phyloP scores from a whole-genome alignment of 2,797 vertebrate genomes.

The Tinamus major region DNA sequence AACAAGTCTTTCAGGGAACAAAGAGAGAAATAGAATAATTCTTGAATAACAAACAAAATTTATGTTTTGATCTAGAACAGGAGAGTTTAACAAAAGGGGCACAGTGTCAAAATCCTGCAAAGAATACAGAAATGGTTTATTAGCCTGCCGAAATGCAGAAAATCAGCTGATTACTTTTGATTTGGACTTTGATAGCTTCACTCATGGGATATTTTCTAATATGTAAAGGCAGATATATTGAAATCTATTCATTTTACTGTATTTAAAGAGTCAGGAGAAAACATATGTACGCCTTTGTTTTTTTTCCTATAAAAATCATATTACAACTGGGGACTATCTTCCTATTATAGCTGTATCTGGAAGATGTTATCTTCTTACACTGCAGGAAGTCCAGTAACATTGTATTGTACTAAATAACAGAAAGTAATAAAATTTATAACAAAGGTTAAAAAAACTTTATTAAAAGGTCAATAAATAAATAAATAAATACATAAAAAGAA shows the following conservation, averaged over 20 bases:
- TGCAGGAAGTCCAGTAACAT: no score
- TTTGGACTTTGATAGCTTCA: neutral
- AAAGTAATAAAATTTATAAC: no score
- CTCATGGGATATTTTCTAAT: neutral
- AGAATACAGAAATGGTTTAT: neutral
- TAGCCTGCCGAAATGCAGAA: neutral
- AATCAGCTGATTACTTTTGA: neutral
- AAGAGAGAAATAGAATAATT: neutral
- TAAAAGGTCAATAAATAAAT: no score
- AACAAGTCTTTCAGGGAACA: neutral
- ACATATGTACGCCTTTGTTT: neutral
- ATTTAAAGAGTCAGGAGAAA: constrained; percentile 3
- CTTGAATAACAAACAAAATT: neutral
- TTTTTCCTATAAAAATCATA: neutral
- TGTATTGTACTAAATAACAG: no score
- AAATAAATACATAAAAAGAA: no score
- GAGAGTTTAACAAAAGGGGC: neutral
- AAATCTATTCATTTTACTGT: neutral
- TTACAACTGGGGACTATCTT: neutral
- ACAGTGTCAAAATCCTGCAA: neutral
- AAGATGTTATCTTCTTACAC: neutral
- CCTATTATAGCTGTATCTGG: neutral
- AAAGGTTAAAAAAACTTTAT: no score
- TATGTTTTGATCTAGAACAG: neutral
- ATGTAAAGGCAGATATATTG: neutral